Evolutionary conservation across 2,888 invertebrate genomes (phyloP), one percentile per base, ranked within the genome.

Genomic region (Cenopis cana): DNA sequence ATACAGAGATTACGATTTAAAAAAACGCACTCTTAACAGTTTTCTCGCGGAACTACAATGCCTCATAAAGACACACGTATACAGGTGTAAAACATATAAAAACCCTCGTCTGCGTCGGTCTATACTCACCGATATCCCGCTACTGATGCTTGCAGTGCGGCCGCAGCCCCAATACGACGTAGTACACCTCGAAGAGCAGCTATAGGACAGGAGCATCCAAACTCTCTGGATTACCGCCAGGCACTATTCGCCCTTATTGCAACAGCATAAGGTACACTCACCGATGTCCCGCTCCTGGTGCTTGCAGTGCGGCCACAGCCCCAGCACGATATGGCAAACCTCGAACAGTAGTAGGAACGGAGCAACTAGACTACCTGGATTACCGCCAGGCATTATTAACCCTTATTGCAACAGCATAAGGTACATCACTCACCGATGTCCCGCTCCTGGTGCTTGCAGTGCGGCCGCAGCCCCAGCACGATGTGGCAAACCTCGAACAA

Each of bases 301-400:
- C 68, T 95, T 94, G 84, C 96, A 97, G 78, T 96, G 95, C 14
- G 98, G 98, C 82, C 96, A 94, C 59, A 98, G 91, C 0, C 98
- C 98, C 75, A 98, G 94, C 54, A 97, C 97, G 54, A 98, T 95
- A 89, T 98, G 98, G 86, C 98, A 98, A 73, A 98, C 96, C 88
- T 97, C 96, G 85, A 96, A 96, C 74, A 97, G 88, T 82, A 96
- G 95, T 66, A 97, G 87, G 82, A 97, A 95, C 1, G 96, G 96
- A 68, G 95, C 94, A 67, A 96, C 95, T 71, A 97, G 88, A 76
- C 96, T 95, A 76, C 96, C 93, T 24, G 24, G 24, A 4, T 24
- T 24, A 24, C 24, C 24, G 24, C 4, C 24, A 24, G 24, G 24
- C 24, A 1, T 20, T 4, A 11, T 52, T 0, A 18, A n/a, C n/a